These are phyloP conservation scores for Acrocephalus scirpaceus DNA, from an alignment of 2,797 vertebrate genomes.

Conservation along the genomic window DNA sequence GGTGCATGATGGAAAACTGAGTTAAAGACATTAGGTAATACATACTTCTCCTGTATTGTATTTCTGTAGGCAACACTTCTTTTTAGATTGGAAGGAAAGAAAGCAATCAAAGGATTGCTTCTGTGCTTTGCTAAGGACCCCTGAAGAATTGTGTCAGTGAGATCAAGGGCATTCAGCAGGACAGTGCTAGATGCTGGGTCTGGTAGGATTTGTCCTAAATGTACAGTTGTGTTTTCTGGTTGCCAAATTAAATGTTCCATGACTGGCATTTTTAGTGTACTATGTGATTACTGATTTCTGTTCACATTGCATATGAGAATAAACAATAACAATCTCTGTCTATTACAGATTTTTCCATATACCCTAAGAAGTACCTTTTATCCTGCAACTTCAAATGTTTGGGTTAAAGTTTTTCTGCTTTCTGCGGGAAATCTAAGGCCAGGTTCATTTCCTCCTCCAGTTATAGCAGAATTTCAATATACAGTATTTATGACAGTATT, in stretches of 20 bases:
- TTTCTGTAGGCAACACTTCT: background rate
- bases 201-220: background rate
- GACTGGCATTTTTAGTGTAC: background rate
- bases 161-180: background rate
- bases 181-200: background rate
- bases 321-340: background rate
- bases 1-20: background rate
- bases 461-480: background rate
- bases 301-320: background rate
- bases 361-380: background rate
- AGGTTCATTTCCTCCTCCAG: background rate
- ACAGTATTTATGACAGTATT: background rate
- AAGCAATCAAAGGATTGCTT: background rate
- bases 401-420: background rate
- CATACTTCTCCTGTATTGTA: background rate
- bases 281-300: background rate
- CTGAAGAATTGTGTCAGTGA: background rate
- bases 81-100: background rate
- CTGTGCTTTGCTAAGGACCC: background rate
- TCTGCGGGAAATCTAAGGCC: background rate
- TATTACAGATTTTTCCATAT: background rate
- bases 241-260: background rate
- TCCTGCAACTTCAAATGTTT: background rate
- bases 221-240: background rate
- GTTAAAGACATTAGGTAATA: background rate